These are phyloP conservation scores for Grammatotria lemairii DNA, from an alignment of 2,113 vertebrate genomes.

Conservation along the genomic window DNA sequence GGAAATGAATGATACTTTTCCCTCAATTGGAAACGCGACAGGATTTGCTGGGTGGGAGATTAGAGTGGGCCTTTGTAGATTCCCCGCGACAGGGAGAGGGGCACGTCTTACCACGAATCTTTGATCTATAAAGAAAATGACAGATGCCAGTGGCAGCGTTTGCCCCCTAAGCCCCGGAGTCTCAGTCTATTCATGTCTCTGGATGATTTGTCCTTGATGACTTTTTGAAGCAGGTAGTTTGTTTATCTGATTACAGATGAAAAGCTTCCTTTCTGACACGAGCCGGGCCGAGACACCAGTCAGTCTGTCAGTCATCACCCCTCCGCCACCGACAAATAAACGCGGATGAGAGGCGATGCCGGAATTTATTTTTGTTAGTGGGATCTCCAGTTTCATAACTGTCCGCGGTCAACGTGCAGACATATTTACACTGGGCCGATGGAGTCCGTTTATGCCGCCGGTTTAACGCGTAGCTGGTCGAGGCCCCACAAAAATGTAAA, in stretches of 20 bases:
- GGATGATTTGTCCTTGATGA: slow-evolving; percentile 60
- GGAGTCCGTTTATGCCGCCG: neutral
- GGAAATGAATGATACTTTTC: slow-evolving; percentile 75
- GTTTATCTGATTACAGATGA: slow-evolving; percentile 61
- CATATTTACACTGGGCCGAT: neutral
- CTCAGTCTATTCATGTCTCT: slow-evolving; percentile 55
- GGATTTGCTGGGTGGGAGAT: slow-evolving; percentile 65
- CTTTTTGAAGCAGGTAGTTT: slow-evolving; percentile 55
- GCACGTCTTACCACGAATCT: slow-evolving; percentile 60
- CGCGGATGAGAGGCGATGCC: slow-evolving; percentile 1
- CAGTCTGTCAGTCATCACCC: slow-evolving; percentile 23
- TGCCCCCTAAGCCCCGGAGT: slow-evolving; percentile 48
- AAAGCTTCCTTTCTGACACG: slow-evolving; percentile 16
- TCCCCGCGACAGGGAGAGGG: slow-evolving; percentile 47
- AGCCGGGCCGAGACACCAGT: slow-evolving; percentile 1
- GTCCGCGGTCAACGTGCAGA: neutral
- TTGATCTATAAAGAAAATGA: slow-evolving; percentile 63
- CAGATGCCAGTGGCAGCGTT: slow-evolving; percentile 48
- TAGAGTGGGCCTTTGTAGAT: slow-evolving; percentile 63
- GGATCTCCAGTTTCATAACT: neutral
- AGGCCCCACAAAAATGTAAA: neutral
- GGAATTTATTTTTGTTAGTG: slow-evolving; percentile 21
- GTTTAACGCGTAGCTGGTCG: neutral
- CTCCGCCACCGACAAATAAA: slow-evolving; percentile 29
- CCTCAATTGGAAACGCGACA: slow-evolving; percentile 70